Evolutionary conservation across 2,113 vertebrate genomes (phyloP).

Genomic region (Petromus typicus): DNA sequence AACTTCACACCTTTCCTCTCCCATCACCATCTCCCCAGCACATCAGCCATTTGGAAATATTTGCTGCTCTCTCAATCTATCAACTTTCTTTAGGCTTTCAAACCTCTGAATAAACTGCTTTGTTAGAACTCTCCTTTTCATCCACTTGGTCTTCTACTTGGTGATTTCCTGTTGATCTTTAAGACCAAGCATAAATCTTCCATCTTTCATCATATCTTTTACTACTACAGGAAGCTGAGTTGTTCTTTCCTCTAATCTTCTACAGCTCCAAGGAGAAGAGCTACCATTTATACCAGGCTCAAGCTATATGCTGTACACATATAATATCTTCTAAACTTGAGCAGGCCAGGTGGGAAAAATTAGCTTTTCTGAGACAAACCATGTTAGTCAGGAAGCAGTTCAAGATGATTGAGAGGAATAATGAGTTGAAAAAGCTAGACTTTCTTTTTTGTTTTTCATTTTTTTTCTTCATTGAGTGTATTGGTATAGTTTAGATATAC

Average conservation of each 20-base stretch:
- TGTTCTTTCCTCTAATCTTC: neutral
- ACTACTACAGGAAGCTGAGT: neutral
- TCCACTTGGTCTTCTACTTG: neutral
- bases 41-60: neutral
- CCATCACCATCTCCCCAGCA: neutral
- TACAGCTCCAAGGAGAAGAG: neutral
- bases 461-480: too few species aligned
- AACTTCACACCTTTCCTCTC: neutral
- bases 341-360: neutral
- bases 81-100: neutral
- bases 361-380: neutral
- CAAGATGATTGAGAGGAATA: neutral
- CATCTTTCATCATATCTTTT: neutral
- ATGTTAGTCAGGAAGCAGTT: neutral
- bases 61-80: neutral
- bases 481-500: too few species aligned
- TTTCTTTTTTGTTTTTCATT: too few species aligned
- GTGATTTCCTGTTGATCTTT: neutral
- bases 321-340: neutral
- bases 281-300: neutral
- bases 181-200: slow-evolving; percentile 22
- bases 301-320: neutral
- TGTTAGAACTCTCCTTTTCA: neutral
- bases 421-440: neutral
- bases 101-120: slow-evolving; percentile 31